Evolutionary conservation across 2,888 invertebrate genomes (phyloP).

Genomic region (Lysandra coridon): DNA sequence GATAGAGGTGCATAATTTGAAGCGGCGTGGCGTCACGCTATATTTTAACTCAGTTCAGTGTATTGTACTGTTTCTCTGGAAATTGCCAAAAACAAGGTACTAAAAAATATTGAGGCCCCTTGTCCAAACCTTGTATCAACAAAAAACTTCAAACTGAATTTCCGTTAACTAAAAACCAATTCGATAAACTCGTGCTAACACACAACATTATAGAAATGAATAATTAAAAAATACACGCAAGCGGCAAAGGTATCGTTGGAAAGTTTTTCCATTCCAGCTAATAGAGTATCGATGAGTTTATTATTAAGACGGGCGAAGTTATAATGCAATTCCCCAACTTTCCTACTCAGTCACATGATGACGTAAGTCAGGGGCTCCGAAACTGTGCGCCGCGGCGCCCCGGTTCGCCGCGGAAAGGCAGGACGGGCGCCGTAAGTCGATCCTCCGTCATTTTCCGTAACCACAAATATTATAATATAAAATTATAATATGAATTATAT

Average conservation of each 20-base stretch:
- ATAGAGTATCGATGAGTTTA: conserved; percentile 28
- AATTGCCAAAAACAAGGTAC: no score
- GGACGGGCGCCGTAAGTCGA: no score
- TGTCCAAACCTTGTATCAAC: neutral
- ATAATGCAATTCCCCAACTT: conserved; percentile 8
- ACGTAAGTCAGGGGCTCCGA: neutral
- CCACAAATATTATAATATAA: no score
- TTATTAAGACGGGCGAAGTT: conserved; percentile 25
- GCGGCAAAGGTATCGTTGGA: neutral
- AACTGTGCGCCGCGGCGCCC: no score
- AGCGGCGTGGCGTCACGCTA: no score
- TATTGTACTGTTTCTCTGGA: no score
- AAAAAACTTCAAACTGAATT: neutral
- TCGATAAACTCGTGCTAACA: conserved; percentile 14
- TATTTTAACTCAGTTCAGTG: no score
- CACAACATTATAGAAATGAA: neutral
- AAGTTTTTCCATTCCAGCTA: conserved; percentile 30
- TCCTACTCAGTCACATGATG: conserved; percentile 2
- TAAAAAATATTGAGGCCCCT: no score
- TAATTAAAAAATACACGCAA: conserved; percentile 26
- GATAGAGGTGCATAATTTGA: no score
- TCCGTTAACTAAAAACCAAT: neutral
- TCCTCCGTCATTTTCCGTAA: no score
- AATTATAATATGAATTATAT: no score
- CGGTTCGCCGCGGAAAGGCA: no score